phyloP scores from a whole-genome alignment of 1,140 invertebrate genomes.

The Watersipora subatra region DNA sequence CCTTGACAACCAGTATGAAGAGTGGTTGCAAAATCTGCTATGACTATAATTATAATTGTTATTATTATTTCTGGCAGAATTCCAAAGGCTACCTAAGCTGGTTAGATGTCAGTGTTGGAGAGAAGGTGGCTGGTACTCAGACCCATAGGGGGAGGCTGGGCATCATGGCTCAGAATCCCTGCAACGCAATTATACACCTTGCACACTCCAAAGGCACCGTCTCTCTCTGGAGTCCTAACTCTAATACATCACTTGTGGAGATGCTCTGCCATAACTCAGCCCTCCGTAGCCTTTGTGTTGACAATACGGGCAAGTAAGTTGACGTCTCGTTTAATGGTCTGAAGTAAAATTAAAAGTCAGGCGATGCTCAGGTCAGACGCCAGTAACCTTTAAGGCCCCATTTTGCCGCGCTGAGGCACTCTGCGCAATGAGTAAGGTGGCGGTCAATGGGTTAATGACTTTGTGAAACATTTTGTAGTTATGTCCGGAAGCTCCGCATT shows the following conservation, averaged over 20 bases:
- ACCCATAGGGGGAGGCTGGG: slow-evolving; percentile 58
- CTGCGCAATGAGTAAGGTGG: no score
- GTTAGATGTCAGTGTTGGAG: slow-evolving; percentile 86
- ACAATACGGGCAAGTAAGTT: slow-evolving; percentile 64
- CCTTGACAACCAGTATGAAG: neutral
- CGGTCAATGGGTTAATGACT: no score
- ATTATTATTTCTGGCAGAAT: slow-evolving; percentile 48
- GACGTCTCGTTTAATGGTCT: neutral
- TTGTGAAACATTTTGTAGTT: no score
- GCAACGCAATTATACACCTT: slow-evolving; percentile 78
- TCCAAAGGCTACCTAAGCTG: slow-evolving; percentile 70
- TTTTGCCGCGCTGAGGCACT: no score
- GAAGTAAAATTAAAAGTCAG: no score
- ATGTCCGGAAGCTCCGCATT: no score
- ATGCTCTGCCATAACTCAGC: slow-evolving; percentile 76
- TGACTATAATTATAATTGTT: neutral
- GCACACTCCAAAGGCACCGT: slow-evolving; percentile 84
- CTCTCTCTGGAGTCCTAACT: slow-evolving; percentile 86
- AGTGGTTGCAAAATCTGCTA: neutral
- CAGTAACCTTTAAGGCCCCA: no score
- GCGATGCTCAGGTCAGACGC: no score
- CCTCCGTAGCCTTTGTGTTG: slow-evolving; percentile 66
- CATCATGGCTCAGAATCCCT: slow-evolving; percentile 84
- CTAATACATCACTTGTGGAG: slow-evolving; percentile 68
- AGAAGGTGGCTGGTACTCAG: slow-evolving; percentile 64